Base-by-base conservation (phyloP, 2,113 vertebrate species). In the Pundamilia nyererei region DNA sequence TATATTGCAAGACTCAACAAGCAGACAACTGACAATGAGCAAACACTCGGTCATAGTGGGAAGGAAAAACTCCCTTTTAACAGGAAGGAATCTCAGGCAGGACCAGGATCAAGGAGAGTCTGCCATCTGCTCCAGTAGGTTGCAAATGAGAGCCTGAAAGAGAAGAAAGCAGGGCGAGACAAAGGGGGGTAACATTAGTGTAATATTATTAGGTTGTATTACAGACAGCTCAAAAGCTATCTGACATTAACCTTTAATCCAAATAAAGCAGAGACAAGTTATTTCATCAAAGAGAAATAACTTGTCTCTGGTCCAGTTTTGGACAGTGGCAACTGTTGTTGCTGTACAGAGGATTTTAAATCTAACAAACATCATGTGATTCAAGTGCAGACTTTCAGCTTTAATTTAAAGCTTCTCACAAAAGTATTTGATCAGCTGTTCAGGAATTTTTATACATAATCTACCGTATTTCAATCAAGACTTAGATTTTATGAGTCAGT, bases 401-500 rank as follows among this genome's bases (percentile, higher is more conserved):
- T 68, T 68, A 68, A 38, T 3, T 70, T 21, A 24, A 70, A 14
- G n/a, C 7, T 15, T 42, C n/a, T 70, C 7, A 4, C n/a, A 42
- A 42, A 70, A 42, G n/a, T 70, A 42, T 70, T 70, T 70, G 11
- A 24, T 24, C n/a, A 15, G 13, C 0, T 70, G n/a, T 0, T 70
- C 19, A 42, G 35, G 19, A 24, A 70, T 70, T 12, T n/a, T 70
- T 38, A 65, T 12, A n/a, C 17, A 38, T 38, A 38, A 38, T n/a
- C 60, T 0, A 35, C 4, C 19, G 1, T 38, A 38, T 38, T 65
- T 38, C 3, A 65, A 38, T 38, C 31, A 65, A 65, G 12, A 42
- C 65, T 70, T 42, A 3, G 35, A 42, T 70, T 70, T 70, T 4
- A 70, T 24, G 35, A 0, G 42, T 42, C 0, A 42, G 5, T 42